Conservation (phyloP, 2,888 invertebrate species). For the Hypena proboscidalis region DNA sequence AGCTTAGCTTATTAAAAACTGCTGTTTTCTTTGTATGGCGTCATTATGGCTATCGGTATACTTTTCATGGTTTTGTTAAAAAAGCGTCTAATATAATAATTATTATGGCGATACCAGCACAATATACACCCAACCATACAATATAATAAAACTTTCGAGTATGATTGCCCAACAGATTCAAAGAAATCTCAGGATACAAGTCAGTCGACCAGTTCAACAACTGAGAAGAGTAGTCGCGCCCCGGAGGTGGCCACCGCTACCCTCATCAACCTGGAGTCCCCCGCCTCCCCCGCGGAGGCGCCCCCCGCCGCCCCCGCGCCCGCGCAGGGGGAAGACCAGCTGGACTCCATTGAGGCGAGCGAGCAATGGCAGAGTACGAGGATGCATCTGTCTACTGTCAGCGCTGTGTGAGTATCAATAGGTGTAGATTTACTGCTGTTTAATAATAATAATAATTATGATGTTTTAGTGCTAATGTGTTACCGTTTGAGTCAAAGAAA, state of each 20-base stretch:
- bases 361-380: conserved; percentile 71
- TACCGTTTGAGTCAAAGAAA: too few relatives aligned
- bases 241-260: conserved; percentile 75
- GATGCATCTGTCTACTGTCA: conserved; percentile 70
- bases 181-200: conserved; percentile 74
- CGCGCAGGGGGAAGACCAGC: conserved; percentile 63
- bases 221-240: conserved; percentile 64
- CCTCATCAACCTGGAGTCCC: conserved; percentile 76
- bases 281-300: conserved; percentile 56
- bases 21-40: too few relatives aligned
- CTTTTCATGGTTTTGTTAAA: too few relatives aligned
- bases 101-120: too few relatives aligned
- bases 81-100: too few relatives aligned
- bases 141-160: background rate
- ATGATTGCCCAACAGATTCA: conserved; percentile 52
- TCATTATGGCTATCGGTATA: too few relatives aligned
- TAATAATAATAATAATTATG: too few relatives aligned
- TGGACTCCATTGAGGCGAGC: conserved; percentile 77
- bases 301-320: conserved; percentile 38
- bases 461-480: background rate
- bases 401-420: conserved; percentile 64
- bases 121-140: too few relatives aligned
- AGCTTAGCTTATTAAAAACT: too few relatives aligned
- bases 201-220: conserved; percentile 73
- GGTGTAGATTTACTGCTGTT: too few relatives aligned